These are phyloP conservation scores for Philopedon plagiatum DNA, from an alignment of 2,888 invertebrate genomes.

Conservation along the genomic window DNA sequence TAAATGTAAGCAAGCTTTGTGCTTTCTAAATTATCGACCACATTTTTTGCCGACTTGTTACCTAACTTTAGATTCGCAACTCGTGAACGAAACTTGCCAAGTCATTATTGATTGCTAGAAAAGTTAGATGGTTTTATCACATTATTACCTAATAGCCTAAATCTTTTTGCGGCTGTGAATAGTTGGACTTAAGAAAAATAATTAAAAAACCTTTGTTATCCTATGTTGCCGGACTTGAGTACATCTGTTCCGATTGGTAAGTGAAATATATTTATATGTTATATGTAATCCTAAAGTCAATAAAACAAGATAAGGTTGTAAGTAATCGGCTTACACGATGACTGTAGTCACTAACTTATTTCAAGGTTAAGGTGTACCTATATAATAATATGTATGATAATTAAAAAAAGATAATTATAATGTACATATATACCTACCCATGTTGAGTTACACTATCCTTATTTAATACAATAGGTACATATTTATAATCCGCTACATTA, in stretches of 20 bases:
- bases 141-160: not conserved
- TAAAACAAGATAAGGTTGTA: no score
- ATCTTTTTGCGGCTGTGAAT: not conserved
- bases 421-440: no score
- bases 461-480: no score
- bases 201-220: not conserved
- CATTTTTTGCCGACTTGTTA: slow-evolving; percentile 1
- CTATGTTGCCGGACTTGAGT: not conserved
- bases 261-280: not conserved
- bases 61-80: not conserved
- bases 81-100: not conserved
- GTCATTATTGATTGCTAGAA: not conserved
- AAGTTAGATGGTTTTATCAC: not conserved
- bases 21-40: slow-evolving; percentile 15
- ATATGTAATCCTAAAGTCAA: no score
- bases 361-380: not conserved
- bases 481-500: no score
- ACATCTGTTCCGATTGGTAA: not conserved
- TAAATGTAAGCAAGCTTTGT: not conserved
- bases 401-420: no score
- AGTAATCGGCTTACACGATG: no score
- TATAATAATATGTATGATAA: no score
- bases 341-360: not conserved
- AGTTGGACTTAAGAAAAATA: not conserved
- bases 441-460: no score